Base-by-base conservation (phyloP, 1,140 invertebrate genomes). In the Calephelis virginiensis region DNA sequence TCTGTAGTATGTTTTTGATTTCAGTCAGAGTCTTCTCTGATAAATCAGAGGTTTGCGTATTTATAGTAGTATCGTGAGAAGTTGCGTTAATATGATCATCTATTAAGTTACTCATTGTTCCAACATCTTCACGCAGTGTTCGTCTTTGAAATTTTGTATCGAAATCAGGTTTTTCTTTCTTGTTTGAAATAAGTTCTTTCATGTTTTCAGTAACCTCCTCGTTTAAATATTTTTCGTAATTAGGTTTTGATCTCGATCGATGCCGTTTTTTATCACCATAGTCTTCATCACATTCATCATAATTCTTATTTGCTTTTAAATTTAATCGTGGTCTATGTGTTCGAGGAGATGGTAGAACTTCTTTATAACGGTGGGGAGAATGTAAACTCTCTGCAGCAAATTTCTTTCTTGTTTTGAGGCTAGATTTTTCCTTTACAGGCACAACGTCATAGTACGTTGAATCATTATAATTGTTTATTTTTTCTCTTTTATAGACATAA, bases 271-370 rank as follows among this genome's bases (percentile, higher is more conserved):
- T 63, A 37, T 66, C 17, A 11, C 11, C 37, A 2, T 74, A 63
- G n/a, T 59, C 69, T 50, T 87, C 78, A 11, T 88, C 78, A 63
- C 74, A 77, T 43, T 82, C 74, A 1, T 68, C 68, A 45, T 77
- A 80, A 67, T 76, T 68, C 66, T 89, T 59, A 59, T 59, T 86
- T 40, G 83, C 76, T 75, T 80, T 79, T 37, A 90, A 73, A 70
- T 89, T 90, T 1, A 90, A 67, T 8, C 73, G 74, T 1, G 88
- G 88, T 73, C 83, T 78, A 6, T 77, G 73, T 8, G 81, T 85
- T 66, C 80, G 74, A 8, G 88, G 88, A 0, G 86, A 90, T n/a
- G 88, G 88, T n/a, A 80, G 85, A n/a, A 89, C 84, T 78, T 89
- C 85, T 67, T 69, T 85, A 60, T 78, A 82, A 66, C 71, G 74